Percentiles rank a stretch among this genome's conserved stretches.
phyloP scores from a whole-genome alignment of 2,113 vertebrate species.

The Mormoops blainvillei region DNA sequence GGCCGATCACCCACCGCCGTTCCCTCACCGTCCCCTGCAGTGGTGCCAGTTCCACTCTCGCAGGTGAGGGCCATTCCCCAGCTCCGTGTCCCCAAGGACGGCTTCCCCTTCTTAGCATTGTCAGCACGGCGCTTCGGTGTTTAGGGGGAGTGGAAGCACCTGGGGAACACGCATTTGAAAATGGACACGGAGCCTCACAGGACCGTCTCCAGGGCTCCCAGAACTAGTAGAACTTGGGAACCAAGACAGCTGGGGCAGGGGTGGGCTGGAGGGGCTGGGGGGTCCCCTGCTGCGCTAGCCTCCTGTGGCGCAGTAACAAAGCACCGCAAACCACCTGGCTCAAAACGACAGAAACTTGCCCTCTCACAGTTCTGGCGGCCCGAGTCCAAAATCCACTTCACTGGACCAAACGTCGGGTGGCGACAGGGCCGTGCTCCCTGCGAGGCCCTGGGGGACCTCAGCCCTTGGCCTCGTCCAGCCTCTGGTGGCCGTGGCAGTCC shows the following conservation, averaged over 20 bases:
- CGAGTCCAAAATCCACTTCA: neutral
- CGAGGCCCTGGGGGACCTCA: neutral
- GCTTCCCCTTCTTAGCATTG: no score
- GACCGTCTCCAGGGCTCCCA: neutral
- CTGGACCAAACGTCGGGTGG: neutral
- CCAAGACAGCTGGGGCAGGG: neutral
- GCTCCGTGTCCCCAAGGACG: no score
- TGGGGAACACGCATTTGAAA: no score
- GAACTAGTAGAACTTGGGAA: neutral
- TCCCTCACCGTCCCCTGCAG: no score
- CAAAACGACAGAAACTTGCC: neutral
- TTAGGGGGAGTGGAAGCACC: no score
- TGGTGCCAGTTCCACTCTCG: no score
- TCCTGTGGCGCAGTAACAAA: neutral
- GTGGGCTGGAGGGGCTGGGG: no score
- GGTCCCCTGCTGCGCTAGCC: no score
- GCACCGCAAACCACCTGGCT: neutral
- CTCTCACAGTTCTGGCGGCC: neutral
- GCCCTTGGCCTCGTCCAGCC: neutral
- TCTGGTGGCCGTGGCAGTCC: neutral
- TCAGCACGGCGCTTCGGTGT: no score
- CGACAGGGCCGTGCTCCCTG: fast-evolving
- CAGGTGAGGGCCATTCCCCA: no score
- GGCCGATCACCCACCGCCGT: no score
- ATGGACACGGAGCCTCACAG: no score